Evolutionary conservation across 2,797 vertebrate genomes (phyloP).

Genomic region (Decapterus maruadsi): DNA sequence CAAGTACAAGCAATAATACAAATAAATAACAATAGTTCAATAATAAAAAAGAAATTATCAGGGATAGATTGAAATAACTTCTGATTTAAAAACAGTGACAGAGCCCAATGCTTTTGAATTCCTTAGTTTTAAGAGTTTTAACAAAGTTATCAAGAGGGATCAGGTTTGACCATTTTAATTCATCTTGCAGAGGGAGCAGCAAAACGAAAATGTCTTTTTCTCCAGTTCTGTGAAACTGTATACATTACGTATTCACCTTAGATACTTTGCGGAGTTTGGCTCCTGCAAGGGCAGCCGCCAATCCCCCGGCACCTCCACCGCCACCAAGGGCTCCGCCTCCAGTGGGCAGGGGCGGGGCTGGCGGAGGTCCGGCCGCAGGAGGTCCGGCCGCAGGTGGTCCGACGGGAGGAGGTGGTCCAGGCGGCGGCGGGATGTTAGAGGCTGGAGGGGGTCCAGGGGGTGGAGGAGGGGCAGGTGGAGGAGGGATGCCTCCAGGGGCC

Average conservation of each 20-base stretch:
- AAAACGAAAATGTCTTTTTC: too few relatives aligned
- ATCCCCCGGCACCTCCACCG: slow-evolving; percentile 78
- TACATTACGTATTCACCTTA: slow-evolving; percentile 83
- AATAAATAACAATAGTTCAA: too few relatives aligned
- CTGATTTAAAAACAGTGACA: too few relatives aligned
- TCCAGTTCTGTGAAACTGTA: too few relatives aligned
- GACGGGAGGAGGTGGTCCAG: slow-evolving; percentile 58
- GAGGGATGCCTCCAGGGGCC: slow-evolving; percentile 60
- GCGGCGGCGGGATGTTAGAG: slow-evolving; percentile 65
- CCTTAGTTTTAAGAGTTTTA: too few relatives aligned
- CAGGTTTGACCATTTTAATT: too few relatives aligned
- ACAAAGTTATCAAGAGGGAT: too few relatives aligned
- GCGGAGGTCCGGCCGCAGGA: slow-evolving; percentile 80
- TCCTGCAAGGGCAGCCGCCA: slow-evolving; percentile 90
- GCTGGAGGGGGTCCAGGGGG: slow-evolving; percentile 76
- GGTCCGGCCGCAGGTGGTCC: slow-evolving; percentile 71
- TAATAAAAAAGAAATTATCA: too few relatives aligned
- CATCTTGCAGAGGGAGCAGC: too few relatives aligned
- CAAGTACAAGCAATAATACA: too few relatives aligned
- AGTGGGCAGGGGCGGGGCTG: slow-evolving; percentile 88
- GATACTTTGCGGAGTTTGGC: slow-evolving; percentile 92
- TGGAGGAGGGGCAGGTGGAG: slow-evolving; percentile 72
- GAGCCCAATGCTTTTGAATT: too few relatives aligned
- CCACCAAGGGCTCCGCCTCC: slow-evolving; percentile 67
- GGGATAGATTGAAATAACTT: too few relatives aligned